phyloP scores from a whole-genome alignment of 2,797 vertebrate genomes.

The Mormyrops attenuatus region DNA sequence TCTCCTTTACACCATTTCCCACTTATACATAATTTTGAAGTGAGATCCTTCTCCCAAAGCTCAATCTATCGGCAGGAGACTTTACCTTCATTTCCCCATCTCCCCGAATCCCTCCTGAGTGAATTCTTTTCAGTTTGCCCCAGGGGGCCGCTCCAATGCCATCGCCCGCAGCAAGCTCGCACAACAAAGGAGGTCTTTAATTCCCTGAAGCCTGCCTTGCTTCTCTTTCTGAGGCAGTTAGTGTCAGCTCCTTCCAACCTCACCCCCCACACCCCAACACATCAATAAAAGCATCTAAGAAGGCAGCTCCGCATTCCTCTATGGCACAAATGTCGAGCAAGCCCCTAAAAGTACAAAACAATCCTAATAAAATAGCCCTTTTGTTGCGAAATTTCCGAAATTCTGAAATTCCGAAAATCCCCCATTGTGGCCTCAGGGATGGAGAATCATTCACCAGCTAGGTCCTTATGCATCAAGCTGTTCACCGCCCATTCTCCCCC shows the following conservation, averaged over 20 bases:
- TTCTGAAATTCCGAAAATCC: too few relatives aligned
- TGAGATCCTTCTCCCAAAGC: neutral
- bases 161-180: neutral
- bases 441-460: neutral
- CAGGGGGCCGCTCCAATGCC: slow-evolving; percentile 1
- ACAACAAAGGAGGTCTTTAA: slow-evolving; percentile 17
- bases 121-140: neutral
- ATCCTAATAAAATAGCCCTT: slow-evolving; percentile 1
- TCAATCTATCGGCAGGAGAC: neutral
- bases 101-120: neutral
- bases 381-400: neutral
- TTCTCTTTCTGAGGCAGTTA: slow-evolving; percentile 8
- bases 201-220: slow-evolving; percentile 12
- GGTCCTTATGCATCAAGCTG: neutral
- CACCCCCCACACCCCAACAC: neutral
- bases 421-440: neutral
- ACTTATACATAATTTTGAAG: neutral
- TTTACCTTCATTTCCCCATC: neutral
- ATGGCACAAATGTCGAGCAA: neutral
- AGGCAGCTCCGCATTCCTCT: neutral
- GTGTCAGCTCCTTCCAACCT: neutral
- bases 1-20: neutral
- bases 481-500: neutral
- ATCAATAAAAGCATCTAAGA: slow-evolving; percentile 16
- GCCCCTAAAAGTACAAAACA: neutral